These are phyloP conservation scores for Drosophila arawakana DNA, from an alignment of 1,140 invertebrate genomes.

Conservation along the genomic window DNA sequence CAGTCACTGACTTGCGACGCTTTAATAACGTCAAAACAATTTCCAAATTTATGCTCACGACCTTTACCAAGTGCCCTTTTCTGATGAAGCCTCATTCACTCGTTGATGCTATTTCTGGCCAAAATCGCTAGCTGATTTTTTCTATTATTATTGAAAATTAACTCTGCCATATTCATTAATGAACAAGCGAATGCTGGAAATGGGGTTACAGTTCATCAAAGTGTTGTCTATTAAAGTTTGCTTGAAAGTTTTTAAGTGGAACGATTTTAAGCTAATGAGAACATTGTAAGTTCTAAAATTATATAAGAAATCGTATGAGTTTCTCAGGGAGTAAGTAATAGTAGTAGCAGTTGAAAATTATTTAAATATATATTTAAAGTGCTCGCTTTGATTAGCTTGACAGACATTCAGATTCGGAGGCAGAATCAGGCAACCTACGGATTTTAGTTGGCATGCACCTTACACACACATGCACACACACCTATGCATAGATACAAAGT, in stretches of 20 bases:
- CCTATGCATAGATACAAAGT: slow-evolving; percentile 25
- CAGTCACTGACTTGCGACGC: slow-evolving; percentile 20
- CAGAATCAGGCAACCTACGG: slow-evolving; percentile 13
- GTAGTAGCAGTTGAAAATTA: too few species aligned
- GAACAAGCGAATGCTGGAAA: neutral
- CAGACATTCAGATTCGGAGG: neutral
- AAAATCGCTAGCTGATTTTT: slow-evolving; percentile 25
- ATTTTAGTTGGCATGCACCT: slow-evolving; percentile 15
- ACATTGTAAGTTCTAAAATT: too few species aligned
- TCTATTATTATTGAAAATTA: slow-evolving; percentile 43
- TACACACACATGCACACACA: slow-evolving; percentile 8
- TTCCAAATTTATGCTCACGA: slow-evolving; percentile 81
- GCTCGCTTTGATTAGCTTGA: slow-evolving; percentile 36
- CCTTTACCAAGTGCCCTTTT: slow-evolving; percentile 57
- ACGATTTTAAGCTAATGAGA: too few species aligned
- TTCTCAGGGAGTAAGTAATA: too few species aligned
- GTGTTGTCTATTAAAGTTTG: neutral
- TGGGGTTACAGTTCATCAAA: neutral
- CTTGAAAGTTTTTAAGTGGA: neutral
- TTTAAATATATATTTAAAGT: slow-evolving; percentile 9
- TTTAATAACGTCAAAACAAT: slow-evolving; percentile 71
- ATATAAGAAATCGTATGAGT: too few species aligned
- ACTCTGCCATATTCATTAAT: neutral
- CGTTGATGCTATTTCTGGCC: neutral
- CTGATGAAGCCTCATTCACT: slow-evolving; percentile 31